Evolutionary conservation across 2,888 invertebrate genomes (phyloP), one percentile per base, ranked within the genome.

Genomic region (Drosophila mettleri): DNA sequence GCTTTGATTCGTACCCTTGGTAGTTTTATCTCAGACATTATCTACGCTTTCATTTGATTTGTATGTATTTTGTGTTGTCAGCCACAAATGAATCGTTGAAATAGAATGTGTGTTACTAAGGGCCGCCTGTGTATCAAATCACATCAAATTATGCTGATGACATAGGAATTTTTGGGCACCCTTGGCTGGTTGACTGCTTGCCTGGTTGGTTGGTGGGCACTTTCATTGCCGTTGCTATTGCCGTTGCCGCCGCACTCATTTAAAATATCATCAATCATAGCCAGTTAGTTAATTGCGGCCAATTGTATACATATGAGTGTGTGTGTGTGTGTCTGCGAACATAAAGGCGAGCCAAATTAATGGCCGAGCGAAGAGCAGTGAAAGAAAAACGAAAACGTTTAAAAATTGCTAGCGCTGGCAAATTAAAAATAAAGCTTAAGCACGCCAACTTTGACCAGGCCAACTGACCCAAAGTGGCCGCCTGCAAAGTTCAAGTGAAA

Each of bases 241-340:
- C 34, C 63, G 59, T 66, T 70, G 76, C 66, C 52, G 75, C 70
- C 81, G 78, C 70, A 67, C 81, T 83, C 88, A 89, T 86, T 89
- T 89, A 89, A 90, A 90, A 90, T 72, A 87, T 89, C 90, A 90
- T 90, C 90, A 90, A 90, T 90, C 90, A 90, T 85, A 74, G 83
- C 67, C 72, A 69, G 83, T 78, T 80, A 76, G 88, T 88, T 90
- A 89, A 90, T 88, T 89, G 86, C 78, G 75, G 43, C 39, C 76
- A 53, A 71, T 64, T 77, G 64, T 63, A 46, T 55, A 41, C 7
- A 57, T 24, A 18, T 52, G 31, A 41, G 9, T 39, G 20, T 22
- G 12, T 31, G 27, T 53, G 31, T 20, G 22, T 31, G 48, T 20
- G 31, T 36, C 22, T 24, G 39, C 27, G 52, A 16, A 49, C 29